Evolutionary conservation across 2,113 vertebrate species (phyloP), one percentile per base, ranked within the genome.

Genomic region (Megalops atlanticus): DNA sequence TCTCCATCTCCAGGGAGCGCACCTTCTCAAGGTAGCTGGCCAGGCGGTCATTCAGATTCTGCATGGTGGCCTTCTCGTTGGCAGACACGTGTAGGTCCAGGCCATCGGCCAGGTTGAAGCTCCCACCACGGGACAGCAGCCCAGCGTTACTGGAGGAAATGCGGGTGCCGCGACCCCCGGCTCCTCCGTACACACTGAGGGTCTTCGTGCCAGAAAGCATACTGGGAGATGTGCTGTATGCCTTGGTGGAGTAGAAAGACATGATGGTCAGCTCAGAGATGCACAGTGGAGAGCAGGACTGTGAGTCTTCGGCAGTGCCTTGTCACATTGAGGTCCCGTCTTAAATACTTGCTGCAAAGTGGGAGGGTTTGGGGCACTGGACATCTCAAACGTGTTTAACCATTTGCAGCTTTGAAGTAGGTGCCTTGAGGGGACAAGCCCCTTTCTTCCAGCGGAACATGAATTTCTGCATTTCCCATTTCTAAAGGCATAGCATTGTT

Each of bases 31-130:
- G 88, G 84, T 93, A 94, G 77, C 78, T 70, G 70, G 89, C 84
- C 81, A 94, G 86, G 2, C 93, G 93, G 73, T 91, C 83, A 5
- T 95, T 95, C 69, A 95, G 87, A 85, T 93, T 91, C 88, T 93
- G 89, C 92, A 94, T 91, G 85, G 89, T 93, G 84, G 87, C 82
- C 86, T 95, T 94, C 87, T 93, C 88, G 6, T 91, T 92, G 83
- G 80, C 83, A 0, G 88, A 79, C 0, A 87, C 86, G 10, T 89
- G 83, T 64, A 91, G 84, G 85, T 91, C 90, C 10, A 89, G 81
- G 54, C 85, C 89, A 6, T 91, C 86, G 0, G 81, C 4, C 10
- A 84, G 84, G 81, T 88, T 85, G 74, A 91, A 87, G 64, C 80
- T 80, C 16, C 81, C 69, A 0, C 78, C 6, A 1, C 49, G 4